Evolutionary conservation across 2,113 vertebrate genomes (phyloP).

Genomic region (Todiramphus saurophagus): DNA sequence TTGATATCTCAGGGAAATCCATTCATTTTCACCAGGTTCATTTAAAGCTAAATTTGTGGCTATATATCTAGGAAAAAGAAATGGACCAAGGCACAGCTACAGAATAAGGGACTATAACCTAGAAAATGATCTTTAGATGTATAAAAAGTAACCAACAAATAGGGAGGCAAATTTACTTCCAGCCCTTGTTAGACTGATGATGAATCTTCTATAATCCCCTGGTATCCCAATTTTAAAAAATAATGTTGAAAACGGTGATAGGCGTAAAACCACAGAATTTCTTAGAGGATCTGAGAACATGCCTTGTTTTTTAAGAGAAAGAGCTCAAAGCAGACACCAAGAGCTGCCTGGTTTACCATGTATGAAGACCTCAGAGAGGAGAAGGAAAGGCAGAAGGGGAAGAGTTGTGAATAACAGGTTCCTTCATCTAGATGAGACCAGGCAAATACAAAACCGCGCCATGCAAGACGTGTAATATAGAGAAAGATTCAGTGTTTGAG

Average conservation of each 20-base stretch:
- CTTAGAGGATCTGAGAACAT: not conserved
- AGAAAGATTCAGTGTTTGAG: not conserved
- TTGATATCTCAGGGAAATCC: not conserved
- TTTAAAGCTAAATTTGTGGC: not conserved
- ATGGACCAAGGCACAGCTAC: not conserved
- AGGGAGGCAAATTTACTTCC: not conserved
- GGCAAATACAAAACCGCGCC: not conserved
- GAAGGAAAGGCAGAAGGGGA: not conserved
- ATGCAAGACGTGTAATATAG: not conserved
- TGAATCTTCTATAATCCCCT: not conserved
- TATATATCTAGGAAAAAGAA: not conserved
- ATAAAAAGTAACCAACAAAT: not conserved
- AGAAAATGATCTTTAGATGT: not conserved
- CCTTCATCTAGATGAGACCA: not conserved
- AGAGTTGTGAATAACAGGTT: not conserved
- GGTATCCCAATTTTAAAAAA: not conserved
- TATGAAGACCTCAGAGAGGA: not conserved
- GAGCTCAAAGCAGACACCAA: not conserved
- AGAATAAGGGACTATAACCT: not conserved
- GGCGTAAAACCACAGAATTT: not conserved
- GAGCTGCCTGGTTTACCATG: not conserved
- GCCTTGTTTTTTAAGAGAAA: not conserved
- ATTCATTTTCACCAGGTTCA: not conserved
- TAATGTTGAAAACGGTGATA: not conserved
- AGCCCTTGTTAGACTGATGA: not conserved